Conservation (phyloP, 2,797 vertebrate genomes). For the Takifugu ocellatus region DNA sequence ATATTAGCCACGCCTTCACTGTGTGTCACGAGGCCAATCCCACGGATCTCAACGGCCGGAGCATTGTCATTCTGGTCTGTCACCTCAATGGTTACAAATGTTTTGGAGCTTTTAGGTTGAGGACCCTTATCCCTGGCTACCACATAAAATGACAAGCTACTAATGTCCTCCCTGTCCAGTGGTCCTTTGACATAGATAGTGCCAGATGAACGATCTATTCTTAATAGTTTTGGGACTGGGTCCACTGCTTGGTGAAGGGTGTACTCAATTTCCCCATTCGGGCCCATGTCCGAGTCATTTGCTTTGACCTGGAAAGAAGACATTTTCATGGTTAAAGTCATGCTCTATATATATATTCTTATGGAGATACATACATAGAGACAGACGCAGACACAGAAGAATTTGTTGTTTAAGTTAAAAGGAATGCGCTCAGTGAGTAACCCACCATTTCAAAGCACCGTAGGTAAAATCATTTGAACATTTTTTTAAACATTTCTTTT, state of each 20-base stretch:
- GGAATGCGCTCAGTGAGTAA: constrained; percentile 11
- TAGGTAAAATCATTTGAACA: constrained; percentile 16
- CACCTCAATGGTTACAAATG: constrained; percentile 91
- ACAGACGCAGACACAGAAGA: neutral
- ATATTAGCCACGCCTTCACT: constrained; percentile 96
- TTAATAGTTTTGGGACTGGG: constrained; percentile 86
- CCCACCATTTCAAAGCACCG: constrained; percentile 32
- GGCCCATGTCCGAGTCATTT: constrained; percentile 93
- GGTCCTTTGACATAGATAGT: constrained; percentile 93
- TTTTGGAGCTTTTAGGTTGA: constrained; percentile 91
- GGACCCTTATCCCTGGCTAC: constrained; percentile 95
- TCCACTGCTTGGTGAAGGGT: constrained; percentile 93
- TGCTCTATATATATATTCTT: neutral
- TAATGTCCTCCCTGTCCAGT: constrained; percentile 92
- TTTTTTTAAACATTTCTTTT: constrained; percentile 18
- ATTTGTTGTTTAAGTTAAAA: constrained; percentile 14
- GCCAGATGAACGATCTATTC: constrained; percentile 88
- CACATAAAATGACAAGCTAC: constrained; percentile 89
- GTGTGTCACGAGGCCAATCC: constrained; percentile 94
- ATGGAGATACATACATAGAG: too few relatives aligned
- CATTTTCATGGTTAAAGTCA: constrained; percentile 37
- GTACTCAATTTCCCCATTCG: constrained; percentile 96
- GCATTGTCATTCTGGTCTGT: constrained; percentile 97
- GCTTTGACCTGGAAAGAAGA: constrained; percentile 86
- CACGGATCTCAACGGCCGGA: constrained; percentile 93